Base-by-base conservation (phyloP, 2,888 invertebrate species). In the Caprella mutica region DNA sequence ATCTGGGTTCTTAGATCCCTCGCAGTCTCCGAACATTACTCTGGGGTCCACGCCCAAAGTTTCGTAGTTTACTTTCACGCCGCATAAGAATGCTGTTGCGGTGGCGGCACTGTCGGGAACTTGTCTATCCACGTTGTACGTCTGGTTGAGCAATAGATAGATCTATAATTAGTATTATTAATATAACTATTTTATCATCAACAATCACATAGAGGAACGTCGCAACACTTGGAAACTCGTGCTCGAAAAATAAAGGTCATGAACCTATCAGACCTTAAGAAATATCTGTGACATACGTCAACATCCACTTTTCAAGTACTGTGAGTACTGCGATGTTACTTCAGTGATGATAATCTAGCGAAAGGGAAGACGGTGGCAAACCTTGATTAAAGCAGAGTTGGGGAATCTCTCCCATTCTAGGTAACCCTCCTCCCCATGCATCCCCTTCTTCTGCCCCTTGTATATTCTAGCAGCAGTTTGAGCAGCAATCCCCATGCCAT, bases 31-130 rank as follows among this genome's bases (percentile, higher is more conserved):
- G 6, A 53, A 35, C 19, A 40, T 54, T 12, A 61, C 87, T 2
- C 76, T 78, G 0, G 81, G 79, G 67, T 87, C 56, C 0, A 91
- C 80, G 0, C 90, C 91, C 0, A 84, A 74, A 0, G 85, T 85
- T 65, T 83, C 81, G 68, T 81, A 83, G 72, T 90, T 91, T 1
- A 80, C 79, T 72, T 93, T 93, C 0, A 87, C 82, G 0, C 93
- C 93, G 51, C 81, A 78, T 67, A 91, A 84, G 52, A 88, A 74
- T 0, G 92, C 91, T 0, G 92, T 91, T 0, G 89, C 91, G 0
- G 92, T 84, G 42, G 85, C 84, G 0, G 89, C 86, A 0, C 91
- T 92, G 71, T 93, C 93, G 0, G 92, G 84, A 0, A 90, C 88
- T 76, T 88, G 83, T 69, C 83, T 84, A 70, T 93, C 81, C 0